phyloP scores from a whole-genome alignment of 2,888 invertebrate genomes.

The Spisula subtruncata region DNA sequence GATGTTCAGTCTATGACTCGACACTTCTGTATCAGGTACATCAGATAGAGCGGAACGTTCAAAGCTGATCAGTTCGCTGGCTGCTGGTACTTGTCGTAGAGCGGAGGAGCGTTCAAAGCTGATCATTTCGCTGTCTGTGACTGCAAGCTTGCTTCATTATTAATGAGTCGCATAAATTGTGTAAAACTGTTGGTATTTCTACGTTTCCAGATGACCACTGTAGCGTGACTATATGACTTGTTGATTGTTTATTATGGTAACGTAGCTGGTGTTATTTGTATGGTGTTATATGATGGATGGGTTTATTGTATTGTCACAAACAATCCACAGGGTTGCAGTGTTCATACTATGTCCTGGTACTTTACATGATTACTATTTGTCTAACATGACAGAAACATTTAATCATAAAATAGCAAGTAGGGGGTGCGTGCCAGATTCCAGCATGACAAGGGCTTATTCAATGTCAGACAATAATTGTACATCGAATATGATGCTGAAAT shows the following conservation, averaged over 20 bases:
- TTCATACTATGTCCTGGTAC: background rate
- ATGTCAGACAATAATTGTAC: too few relatives aligned
- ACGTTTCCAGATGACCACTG: background rate
- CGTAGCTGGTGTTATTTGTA: background rate
- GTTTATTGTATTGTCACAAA: background rate
- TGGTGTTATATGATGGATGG: background rate
- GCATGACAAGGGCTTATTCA: too few relatives aligned
- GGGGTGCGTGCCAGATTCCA: too few relatives aligned
- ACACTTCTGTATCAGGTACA: background rate
- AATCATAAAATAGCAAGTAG: too few relatives aligned
- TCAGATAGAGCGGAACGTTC: background rate
- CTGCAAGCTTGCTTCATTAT: background rate
- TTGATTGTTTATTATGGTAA: slow-evolving; percentile 2
- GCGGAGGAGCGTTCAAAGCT: background rate
- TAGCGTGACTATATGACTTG: background rate
- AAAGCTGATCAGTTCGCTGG: background rate
- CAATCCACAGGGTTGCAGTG: background rate
- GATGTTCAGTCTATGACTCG: background rate
- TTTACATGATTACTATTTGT: slow-evolving; percentile 5
- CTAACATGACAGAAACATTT: background rate
- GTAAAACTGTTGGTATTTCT: slow-evolving; percentile 12
- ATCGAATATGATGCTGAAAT: too few relatives aligned
- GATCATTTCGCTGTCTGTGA: background rate
- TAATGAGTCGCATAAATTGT: background rate
- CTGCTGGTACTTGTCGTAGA: background rate